Evolutionary conservation across 2,797 vertebrate genomes (phyloP), one percentile per base, ranked within the genome.

Genomic region (Hybognathus amarus): DNA sequence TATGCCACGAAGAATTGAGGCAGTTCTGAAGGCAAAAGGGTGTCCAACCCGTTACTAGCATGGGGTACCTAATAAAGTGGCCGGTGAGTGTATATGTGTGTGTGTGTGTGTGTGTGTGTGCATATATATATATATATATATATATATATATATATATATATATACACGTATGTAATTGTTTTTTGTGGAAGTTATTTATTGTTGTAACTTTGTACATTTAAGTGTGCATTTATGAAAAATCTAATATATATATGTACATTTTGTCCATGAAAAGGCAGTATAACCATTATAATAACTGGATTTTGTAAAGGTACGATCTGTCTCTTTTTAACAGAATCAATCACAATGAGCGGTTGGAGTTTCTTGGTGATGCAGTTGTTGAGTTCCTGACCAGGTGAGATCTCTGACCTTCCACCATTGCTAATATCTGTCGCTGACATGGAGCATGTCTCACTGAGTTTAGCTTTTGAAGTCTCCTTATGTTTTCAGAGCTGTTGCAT

Each of bases 321-420:
- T 47, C 42, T 45, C 42, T 71, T 67, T 70, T 74, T 87, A 85
- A 10, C 88, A 99, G 98, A 92, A 99, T 99, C 94, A 99, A 99
- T 93, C 98, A 99, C 93, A 99, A 99, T 2, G 98, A 99, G 87
- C 94, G 98, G 18, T 92, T 99, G 92, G 98, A 99, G 94, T 99
- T 99, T 94, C 94, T 99, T 85, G 98, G 98, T n/a, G 98, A 99
- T 86, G 98, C 98, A 5, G 98, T 99, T 20, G 98, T 99, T 67
- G 98, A 99, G 93, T 99, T 99, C 93, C 94, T 99, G 92, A 99
- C 98, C 80, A 99, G 98, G 98, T 99, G 93, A 95, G 94, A 17
- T 10, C 52, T 85, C 64, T 91, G 90, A 91, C 0, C 0, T 80
- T 24, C 87, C 36, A 56, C 86, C 87, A 1, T 6, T 78, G 68